Evolutionary conservation across 2,113 vertebrate species (phyloP).

Genomic region (Clarias macrocephalus): DNA sequence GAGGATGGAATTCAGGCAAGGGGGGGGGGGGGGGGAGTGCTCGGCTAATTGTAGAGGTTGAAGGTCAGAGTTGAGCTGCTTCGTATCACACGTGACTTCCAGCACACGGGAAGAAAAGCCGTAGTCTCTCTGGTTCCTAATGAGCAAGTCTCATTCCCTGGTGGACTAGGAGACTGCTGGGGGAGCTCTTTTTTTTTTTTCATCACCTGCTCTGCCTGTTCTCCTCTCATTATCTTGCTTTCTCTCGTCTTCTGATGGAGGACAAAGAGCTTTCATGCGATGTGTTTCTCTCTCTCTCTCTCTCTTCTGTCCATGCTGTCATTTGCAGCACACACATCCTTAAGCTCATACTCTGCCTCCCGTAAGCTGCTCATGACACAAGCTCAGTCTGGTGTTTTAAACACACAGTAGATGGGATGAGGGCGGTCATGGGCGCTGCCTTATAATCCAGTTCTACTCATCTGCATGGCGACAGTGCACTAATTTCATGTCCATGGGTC

Average conservation of each 20-base stretch:
- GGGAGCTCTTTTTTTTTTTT: slow-evolving; percentile 44
- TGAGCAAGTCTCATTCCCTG: slow-evolving; percentile 37
- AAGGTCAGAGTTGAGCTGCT: slow-evolving; percentile 36
- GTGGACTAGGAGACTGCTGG: slow-evolving; percentile 31
- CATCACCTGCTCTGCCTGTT: slow-evolving; percentile 31
- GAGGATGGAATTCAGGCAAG: not conserved
- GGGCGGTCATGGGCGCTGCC: not conserved
- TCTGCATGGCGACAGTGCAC: slow-evolving; percentile 24
- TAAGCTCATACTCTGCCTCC: slow-evolving; percentile 1
- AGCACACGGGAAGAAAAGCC: not conserved
- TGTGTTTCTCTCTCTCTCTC: no score
- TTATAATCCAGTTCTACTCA: slow-evolving; percentile 30
- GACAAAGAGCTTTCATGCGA: slow-evolving; percentile 15
- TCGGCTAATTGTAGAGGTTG: slow-evolving; percentile 7
- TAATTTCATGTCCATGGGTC: slow-evolving; percentile 59
- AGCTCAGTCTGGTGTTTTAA: slow-evolving; percentile 21
- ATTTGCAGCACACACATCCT: not conserved
- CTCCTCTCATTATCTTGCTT: slow-evolving; percentile 21
- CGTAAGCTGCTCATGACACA: slow-evolving; percentile 16
- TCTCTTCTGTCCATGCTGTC: not conserved
- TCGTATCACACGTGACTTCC: slow-evolving; percentile 7
- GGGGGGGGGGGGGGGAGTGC: not conserved
- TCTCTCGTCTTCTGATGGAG: slow-evolving; percentile 34
- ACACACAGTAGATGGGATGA: slow-evolving; percentile 1
- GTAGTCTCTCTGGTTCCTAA: slow-evolving; percentile 24